Evolutionary conservation across 2,113 vertebrate genomes (phyloP), one percentile per base, ranked within the genome.

Genomic region (Lagopus muta): DNA sequence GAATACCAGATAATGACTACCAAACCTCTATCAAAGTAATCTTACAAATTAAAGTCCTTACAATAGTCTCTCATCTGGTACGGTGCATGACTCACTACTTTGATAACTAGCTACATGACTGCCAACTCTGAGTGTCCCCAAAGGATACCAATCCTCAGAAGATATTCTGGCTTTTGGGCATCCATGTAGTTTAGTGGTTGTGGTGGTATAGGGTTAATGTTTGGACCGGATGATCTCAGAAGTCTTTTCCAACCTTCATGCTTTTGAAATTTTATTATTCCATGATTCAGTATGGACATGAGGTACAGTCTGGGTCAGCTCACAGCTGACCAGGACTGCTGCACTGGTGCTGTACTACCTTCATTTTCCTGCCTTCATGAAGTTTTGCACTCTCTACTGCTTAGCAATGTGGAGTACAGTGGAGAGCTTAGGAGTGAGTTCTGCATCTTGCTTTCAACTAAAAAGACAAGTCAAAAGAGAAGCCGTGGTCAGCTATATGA

Each of bases 271-370:
- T 54, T 28, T 28, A 27, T 52, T 52, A 52, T 52, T 52, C 14
- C 50, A 28, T 27, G 8, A 27, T 15, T 15, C 25, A 52, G 27
- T 54, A 1, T n/a, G 48, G 48, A 66, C 66, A 38, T 0, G 19
- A 5, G 19, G 4, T 2, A 1, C 0, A 0, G 10, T 27, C 7
- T 8, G 10, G n/a, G 36, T 12, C 20, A 67, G 24, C 3, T 54
- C 74, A 45, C 47, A 19, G 0, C 22, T 54, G 27, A 50, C 22
- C 0, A 0, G 2, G 21, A 11, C 25, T 50, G 48, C 30, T 12
- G 30, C 3, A 8, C 34, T 22, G 71, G 58, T 83, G 30, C 38
- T 75, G 64, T 50, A 34, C 11, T 27, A 25, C 13, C 21, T 50
- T 74, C 30, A 4, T 7, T 34, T 43, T 6, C n/a, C 19, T 24